Percentiles rank a stretch among this genome's conserved stretches.
These are phyloP conservation scores for Pipa parva DNA, from an alignment of 2,113 vertebrate species.

Conservation along the genomic window DNA sequence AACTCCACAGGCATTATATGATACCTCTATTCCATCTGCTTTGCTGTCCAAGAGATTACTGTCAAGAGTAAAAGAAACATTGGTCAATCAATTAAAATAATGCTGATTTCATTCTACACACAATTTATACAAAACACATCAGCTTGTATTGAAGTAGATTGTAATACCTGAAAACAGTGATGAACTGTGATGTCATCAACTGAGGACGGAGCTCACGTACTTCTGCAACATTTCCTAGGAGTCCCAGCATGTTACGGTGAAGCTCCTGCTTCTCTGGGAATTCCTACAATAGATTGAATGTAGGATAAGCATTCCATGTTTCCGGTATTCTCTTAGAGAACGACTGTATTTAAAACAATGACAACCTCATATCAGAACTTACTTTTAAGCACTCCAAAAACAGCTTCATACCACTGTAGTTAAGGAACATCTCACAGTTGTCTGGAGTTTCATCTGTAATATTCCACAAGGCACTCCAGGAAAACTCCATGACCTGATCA, in stretches of 20 bases:
- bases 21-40: constrained; percentile 95
- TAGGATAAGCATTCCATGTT: no score
- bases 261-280: constrained; percentile 97
- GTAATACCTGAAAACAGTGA: constrained; percentile 87
- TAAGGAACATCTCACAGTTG: constrained; percentile 98
- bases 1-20: constrained; percentile 93
- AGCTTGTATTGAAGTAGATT: neutral
- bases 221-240: constrained; percentile 92
- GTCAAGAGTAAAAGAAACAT: constrained; percentile 27
- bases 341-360: no score
- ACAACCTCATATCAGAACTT: no score
- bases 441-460: constrained; percentile 96
- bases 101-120: neutral
- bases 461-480: constrained; percentile 98
- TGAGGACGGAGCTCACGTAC: constrained; percentile 86
- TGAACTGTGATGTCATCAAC: constrained; percentile 92
- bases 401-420: constrained; percentile 91
- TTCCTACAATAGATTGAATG: constrained; percentile 67
- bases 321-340: no score
- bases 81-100: neutral
- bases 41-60: constrained; percentile 94
- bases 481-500: constrained; percentile 98
- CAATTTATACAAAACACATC: fast-evolving
- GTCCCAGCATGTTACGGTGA: constrained; percentile 94
- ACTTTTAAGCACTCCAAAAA: constrained; percentile 94